These are phyloP conservation scores for Sapayoa aenigma DNA, from an alignment of 2,113 vertebrate genomes.

Conservation along the genomic window DNA sequence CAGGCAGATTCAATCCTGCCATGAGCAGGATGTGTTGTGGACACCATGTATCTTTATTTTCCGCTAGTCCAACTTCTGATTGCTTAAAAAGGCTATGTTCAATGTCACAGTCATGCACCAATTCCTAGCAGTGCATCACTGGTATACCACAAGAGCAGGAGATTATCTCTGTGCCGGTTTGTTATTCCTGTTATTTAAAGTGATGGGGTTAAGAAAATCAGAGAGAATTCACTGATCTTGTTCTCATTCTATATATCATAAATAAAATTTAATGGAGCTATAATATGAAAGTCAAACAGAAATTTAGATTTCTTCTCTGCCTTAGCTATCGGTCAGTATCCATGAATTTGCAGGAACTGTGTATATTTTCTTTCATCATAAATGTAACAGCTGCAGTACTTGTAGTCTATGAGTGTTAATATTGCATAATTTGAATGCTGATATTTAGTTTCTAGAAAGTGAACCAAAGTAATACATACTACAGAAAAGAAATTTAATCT, in stretches of 20 bases:
- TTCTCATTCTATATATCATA: background rate
- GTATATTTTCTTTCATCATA: background rate
- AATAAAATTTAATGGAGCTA: background rate
- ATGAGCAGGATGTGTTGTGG: background rate
- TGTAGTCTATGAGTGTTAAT: background rate
- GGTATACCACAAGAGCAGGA: background rate
- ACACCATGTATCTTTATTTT: background rate
- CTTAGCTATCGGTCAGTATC: background rate
- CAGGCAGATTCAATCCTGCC: background rate
- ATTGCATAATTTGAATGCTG: background rate
- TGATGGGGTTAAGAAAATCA: background rate
- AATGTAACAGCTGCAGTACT: background rate
- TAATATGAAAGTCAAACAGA: background rate
- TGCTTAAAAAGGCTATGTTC: background rate
- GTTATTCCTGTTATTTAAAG: background rate
- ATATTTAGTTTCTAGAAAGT: background rate
- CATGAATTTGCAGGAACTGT: background rate
- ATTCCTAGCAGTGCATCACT: background rate
- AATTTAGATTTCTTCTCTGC: background rate
- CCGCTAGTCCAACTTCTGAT: background rate
- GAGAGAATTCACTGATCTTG: background rate
- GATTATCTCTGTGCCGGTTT: background rate
- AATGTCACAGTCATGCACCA: background rate
- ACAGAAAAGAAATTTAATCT: background rate
- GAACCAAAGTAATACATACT: background rate